Evolutionary conservation across 1,140 invertebrate genomes (phyloP), one percentile per base, ranked within the genome.

Genomic region (Dinothrombium tinctorium): DNA sequence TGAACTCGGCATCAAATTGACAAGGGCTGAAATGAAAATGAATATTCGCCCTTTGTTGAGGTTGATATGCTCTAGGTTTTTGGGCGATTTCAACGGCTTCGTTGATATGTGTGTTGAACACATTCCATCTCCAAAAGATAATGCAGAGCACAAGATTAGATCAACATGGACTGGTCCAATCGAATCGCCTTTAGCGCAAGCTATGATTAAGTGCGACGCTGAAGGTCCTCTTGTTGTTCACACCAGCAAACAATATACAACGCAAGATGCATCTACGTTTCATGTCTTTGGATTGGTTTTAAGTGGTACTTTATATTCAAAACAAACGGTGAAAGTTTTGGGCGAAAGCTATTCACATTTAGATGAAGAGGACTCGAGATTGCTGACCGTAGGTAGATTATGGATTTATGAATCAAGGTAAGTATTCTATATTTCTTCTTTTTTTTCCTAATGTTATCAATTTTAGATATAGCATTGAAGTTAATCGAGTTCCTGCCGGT

Each of bases 181-280:
- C 37, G 77, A 82, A 40, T 74, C 74, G 20, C 64, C 73, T 25
- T 62, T 96, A 24, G 80, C 73, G 33, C 69, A 75, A 40, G 73
- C 83, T 53, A 94, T 98, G 81, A 61, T 75, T 2, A 69, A 72
- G 41, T 98, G 90, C 59, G 79, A 95, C 63, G 76, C 89, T 47
- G 73, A 86, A 68, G 81, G 76, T 24, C 63, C 69, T 21, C 52
- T 83, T 14, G 74, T 81, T 64, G 70, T 98, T n/a, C 90, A 99
- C 57, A 96, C 86, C 45, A 87, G 86, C 26, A 99, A 99, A 66
- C 89, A 96, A 72, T 99, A 95, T 56, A 87, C 94, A n/a, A 95
- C 87, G 0, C 77, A 89, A 48, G 94, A 99, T 58, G 95, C 90
- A 49, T 94, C 87, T 1, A 76, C 79, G 48, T 95, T 95, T 56